Evolutionary conservation across 1,140 invertebrate species (phyloP), one percentile per base, ranked within the genome.

Genomic region (Orchestia grillus): DNA sequence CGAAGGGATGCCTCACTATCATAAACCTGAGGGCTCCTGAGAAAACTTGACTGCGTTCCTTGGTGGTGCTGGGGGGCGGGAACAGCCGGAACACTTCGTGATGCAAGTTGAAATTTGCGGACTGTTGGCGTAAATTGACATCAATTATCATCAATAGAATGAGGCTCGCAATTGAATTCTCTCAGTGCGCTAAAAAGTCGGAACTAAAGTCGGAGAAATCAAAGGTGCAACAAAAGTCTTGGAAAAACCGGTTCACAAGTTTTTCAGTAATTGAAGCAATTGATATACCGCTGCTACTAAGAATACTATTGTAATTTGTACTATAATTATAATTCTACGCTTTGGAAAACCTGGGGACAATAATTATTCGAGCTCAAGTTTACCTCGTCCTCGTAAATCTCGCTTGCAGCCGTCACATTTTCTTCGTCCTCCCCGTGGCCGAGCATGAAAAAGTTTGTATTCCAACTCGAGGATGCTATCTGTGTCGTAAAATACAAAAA

Each of bases 381-480:
- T 42, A 95, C 42, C 4, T 44, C 94, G 19, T 96, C 91, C 44
- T 62, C 16, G 42, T 95, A 77, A 6, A 95, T 19, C 41, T 87
- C 23, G 0, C 95, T 40, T 4, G 96, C 44, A 44, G n/a, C 40
- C 8, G 6, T 44, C 43, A 96, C 45, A 40, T 45, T 53, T 40
- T 92, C 40, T 40, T 92, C 19, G 53, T 96, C 96, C 36, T 96
- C 96, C 40, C 53, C 91, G 42, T 95, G 95, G 6, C 87, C 96
- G 0, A 96, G 96, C 36, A 87, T 94, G 0, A 96, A 88, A 42
- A 96, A 96, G 77, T 96, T 95, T 8, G 90, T 53, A 92, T 96
- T 96, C 96, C 96, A 96, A 77, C 95, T 96, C 42, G 95, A 95
- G 0, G 96, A 96, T n/a, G 96, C 96, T n/a, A 95, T 96, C 96